Percentiles rank a stretch among this genome's conserved stretches.
Evolutionary conservation across 2,888 invertebrate species (phyloP).

Genomic region (Lepidonotus clava): DNA sequence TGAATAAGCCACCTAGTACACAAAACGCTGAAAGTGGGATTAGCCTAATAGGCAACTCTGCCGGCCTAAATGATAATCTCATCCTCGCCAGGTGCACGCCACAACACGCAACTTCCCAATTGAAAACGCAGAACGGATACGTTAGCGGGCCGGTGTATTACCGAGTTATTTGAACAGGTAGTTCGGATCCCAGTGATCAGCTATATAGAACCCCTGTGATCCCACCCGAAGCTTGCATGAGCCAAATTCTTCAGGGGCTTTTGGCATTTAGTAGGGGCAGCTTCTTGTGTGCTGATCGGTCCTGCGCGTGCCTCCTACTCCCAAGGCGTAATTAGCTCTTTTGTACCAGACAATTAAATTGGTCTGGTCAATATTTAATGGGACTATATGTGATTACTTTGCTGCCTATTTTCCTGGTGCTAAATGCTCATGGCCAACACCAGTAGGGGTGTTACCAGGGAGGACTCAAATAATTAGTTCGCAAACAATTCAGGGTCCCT

Average conservation of each 20-base stretch:
- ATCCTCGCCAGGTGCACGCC: too few relatives aligned
- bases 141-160: too few relatives aligned
- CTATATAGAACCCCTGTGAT: too few relatives aligned
- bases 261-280: not conserved
- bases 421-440: slow-evolving; percentile 15
- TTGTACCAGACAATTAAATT: slow-evolving; percentile 12
- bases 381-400: slow-evolving; percentile 13
- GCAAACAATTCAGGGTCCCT: not conserved
- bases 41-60: too few relatives aligned
- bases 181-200: not conserved
- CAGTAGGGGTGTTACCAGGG: too few relatives aligned
- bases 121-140: not conserved
- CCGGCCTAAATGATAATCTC: too few relatives aligned
- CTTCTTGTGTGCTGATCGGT: not conserved
- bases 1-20: too few relatives aligned
- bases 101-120: not conserved
- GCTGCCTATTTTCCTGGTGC: not conserved
- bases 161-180: too few relatives aligned
- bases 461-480: not conserved
- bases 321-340: not conserved
- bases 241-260: not conserved
- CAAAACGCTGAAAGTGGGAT: too few relatives aligned
- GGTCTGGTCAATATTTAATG: slow-evolving; percentile 13
- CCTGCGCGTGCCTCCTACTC: not conserved
- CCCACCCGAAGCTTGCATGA: not conserved